Conservation (phyloP, 53 echinoderm and acorn worm genomes). For the Luidia sarsii region DNA sequence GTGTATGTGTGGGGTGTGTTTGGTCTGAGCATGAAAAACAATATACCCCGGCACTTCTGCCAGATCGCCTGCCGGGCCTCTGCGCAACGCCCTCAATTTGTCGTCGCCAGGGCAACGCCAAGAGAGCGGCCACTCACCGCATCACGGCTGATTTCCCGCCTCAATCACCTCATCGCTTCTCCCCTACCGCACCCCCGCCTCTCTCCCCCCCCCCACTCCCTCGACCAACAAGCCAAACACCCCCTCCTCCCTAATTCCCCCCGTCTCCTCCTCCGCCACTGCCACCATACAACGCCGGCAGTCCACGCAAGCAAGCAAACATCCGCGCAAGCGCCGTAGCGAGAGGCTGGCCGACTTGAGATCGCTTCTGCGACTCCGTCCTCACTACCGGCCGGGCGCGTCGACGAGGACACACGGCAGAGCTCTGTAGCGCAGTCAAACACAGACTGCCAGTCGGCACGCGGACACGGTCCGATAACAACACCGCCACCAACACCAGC, state of each 20-base stretch:
- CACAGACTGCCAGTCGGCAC: too few relatives aligned
- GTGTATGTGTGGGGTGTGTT: too few relatives aligned
- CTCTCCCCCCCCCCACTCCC: neutral
- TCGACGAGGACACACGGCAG: too few relatives aligned
- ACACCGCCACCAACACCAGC: too few relatives aligned
- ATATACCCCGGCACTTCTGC: neutral
- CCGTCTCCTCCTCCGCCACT: neutral
- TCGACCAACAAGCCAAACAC: too few relatives aligned
- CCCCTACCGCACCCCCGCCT: slow-evolving; percentile 13
- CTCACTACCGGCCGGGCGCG: too few relatives aligned
- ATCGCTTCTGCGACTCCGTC: too few relatives aligned
- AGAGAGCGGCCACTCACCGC: slow-evolving; percentile 43
- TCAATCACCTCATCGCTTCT: slow-evolving; percentile 32
- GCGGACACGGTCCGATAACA: too few relatives aligned
- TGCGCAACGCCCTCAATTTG: slow-evolving; percentile 8
- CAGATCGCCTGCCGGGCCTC: neutral
- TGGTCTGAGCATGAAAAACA: neutral
- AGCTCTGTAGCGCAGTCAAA: too few relatives aligned
- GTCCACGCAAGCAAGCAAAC: too few relatives aligned
- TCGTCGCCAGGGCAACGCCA: slow-evolving; percentile 33
- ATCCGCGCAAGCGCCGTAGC: neutral
- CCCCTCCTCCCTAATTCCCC: neutral
- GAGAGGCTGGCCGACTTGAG: too few relatives aligned
- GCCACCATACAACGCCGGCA: neutral
- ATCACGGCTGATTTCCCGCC: slow-evolving; percentile 46